Evolutionary conservation across 2,113 vertebrate genomes (phyloP).

Genomic region (Ariopsis seemanni): DNA sequence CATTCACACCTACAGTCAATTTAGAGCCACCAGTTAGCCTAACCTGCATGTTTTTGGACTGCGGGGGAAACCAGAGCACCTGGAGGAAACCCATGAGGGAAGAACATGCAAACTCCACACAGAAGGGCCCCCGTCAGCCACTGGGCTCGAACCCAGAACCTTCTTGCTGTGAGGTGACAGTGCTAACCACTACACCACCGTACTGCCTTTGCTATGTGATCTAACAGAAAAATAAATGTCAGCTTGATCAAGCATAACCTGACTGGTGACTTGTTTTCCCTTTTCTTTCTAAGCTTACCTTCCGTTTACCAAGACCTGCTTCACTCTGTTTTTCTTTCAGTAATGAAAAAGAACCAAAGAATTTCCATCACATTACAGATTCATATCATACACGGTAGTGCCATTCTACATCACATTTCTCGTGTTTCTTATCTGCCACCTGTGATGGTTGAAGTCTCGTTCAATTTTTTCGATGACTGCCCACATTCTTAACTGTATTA

Average conservation of each 20-base stretch:
- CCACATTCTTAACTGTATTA: constrained; percentile 46
- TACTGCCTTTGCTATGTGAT: neutral
- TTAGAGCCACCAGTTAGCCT: too few relatives aligned
- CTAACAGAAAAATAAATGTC: constrained; percentile 22
- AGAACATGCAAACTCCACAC: too few relatives aligned
- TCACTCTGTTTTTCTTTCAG: constrained; percentile 44
- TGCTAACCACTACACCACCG: too few relatives aligned
- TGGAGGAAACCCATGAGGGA: too few relatives aligned
- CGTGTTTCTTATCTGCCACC: constrained; percentile 28
- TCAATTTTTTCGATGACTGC: neutral
- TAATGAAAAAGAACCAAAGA: constrained; percentile 30
- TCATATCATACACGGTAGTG: constrained; percentile 27
- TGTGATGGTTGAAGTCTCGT: constrained; percentile 17
- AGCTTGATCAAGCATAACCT: constrained; percentile 50
- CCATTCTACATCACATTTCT: neutral
- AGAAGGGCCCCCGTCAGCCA: too few relatives aligned
- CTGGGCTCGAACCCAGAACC: too few relatives aligned
- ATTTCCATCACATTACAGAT: constrained; percentile 26
- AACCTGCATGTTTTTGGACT: too few relatives aligned
- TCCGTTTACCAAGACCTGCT: constrained; percentile 29
- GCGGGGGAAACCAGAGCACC: too few relatives aligned
- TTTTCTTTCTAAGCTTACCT: constrained; percentile 25
- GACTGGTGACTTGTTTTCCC: constrained; percentile 31
- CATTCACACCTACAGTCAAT: too few relatives aligned
- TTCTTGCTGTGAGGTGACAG: too few relatives aligned